These are phyloP conservation scores for Eumeta japonica DNA, from an alignment of 1,140 invertebrate genomes.

Conservation along the genomic window DNA sequence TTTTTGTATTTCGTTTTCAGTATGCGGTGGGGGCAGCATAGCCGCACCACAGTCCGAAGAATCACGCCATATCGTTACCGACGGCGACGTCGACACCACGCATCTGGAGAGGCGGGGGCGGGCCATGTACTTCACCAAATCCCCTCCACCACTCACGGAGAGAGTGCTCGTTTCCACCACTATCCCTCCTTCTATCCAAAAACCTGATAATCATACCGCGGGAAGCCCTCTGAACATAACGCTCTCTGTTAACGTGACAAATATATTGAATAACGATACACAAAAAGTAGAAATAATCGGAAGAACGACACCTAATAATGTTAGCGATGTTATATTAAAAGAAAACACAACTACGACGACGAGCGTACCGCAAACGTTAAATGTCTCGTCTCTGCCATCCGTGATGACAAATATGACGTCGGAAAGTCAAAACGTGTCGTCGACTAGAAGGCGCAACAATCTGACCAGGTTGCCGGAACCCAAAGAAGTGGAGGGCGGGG, in stretches of 20 bases:
- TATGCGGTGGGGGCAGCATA: slow-evolving; percentile 22
- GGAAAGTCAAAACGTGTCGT: slow-evolving; percentile 2
- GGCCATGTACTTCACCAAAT: slow-evolving; percentile 45
- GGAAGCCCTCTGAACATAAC: background rate
- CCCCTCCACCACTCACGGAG: slow-evolving; percentile 9
- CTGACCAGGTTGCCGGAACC: slow-evolving; percentile 33
- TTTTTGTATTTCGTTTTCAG: slow-evolving; percentile 23
- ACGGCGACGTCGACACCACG: slow-evolving; percentile 11
- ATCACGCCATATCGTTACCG: slow-evolving; percentile 18
- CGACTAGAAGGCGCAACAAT: slow-evolving; percentile 26
- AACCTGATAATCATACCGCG: background rate
- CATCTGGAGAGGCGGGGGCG: slow-evolving; percentile 30
- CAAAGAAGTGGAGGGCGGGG: slow-evolving; percentile 26
- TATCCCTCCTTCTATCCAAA: background rate
- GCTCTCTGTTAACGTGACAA: background rate
- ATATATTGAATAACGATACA: no score
- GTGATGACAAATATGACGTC: slow-evolving; percentile 7
- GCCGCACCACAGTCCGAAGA: slow-evolving; percentile 41
- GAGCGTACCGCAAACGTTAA: no score
- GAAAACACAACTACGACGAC: no score
- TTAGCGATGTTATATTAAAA: no score
- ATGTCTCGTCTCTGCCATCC: no score
- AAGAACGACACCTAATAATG: background rate
- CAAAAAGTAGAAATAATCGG: no score
- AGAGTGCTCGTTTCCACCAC: background rate